Evolutionary conservation across 2,113 vertebrate species (phyloP), one percentile per base, ranked within the genome.

Genomic region (Alectura lathami): DNA sequence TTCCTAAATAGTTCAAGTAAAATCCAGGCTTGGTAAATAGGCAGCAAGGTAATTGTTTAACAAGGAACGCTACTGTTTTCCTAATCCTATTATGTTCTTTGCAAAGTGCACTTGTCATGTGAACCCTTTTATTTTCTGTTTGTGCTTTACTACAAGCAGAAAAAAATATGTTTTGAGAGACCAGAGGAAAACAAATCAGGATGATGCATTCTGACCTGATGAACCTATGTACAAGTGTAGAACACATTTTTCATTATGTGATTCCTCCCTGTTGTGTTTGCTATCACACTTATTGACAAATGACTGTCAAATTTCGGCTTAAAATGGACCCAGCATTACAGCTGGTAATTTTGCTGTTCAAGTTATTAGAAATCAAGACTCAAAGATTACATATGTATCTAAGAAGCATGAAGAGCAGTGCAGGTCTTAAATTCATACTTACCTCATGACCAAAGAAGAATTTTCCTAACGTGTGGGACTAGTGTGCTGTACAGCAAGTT

Each of bases 81-180:
- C 75, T 91, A 91, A 97, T 93, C 88, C 56, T 94, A 51, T 84
- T 94, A 93, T 34, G 45, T 83, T 89, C 78, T 91, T 93, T 79
- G 74, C 73, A 73, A 32, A 90, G 34, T 42, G 34, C 6, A 1
- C 18, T 94, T 51, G 26, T 72, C 36, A 17, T 66, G 34, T 57
- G 36, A 48, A 45, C 45, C 13, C 21, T 56, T 85, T 48, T 27
- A 47, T 66, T 45, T 83, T 87, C 45, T 79, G 9, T 75, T 95
- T 43, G 23, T 74, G 38, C 30, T 70, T 68, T 64, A 17, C 27
- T 54, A 2, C 53, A 48, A 67, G 30, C 43, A 60, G 32, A 83
- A 94, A 17, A 17, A 81, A 89, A 36, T 32, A 32, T n/a, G 0
- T 8, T 72, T 59, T 84, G 57, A 79, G 75, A 69, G 32, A 70